Base-by-base conservation (phyloP, 2,113 vertebrate genomes). In the Microcebus tavaratra region DNA sequence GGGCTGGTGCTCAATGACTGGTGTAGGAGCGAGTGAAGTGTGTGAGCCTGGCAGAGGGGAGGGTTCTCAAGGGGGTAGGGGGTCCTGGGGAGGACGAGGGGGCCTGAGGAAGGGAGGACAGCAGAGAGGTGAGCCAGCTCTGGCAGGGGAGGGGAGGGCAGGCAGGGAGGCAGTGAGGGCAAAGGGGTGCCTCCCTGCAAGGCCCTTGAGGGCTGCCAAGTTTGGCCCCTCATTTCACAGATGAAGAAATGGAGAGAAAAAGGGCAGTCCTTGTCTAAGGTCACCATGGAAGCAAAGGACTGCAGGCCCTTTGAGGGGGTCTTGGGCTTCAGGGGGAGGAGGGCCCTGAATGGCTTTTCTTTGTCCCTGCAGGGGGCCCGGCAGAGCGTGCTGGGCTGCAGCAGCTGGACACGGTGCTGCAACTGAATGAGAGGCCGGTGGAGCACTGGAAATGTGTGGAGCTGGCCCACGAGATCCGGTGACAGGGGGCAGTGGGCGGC, bases 391-490 rank as follows among this genome's bases (percentile, higher is more conserved):
- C 99, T 2, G 99, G 99, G 42, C 98, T 99, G 89, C 99, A 99
- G 98, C 99, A 99, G 57, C 98, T 99, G 3, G 99, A 99, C 98
- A 99, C 99, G 0, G 98, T 99, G 88, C 98, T 99, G 94, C 99
- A 99, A 98, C 98, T 99, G 84, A 99, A 99, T 0, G 99, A 99
- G 98, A 99, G 99, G 96, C 99, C 99, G 0, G 99, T 99, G 98
- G 99, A 99, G 91, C 99, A 99, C 95, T 99, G 99, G 99, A 99
- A 99, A 96, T 99, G 99, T 34, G 99, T 99, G 91, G 99, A 99
- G 96, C 98, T 99, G 97, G 99, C 99, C 0, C 99, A 99, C 0
- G 99, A 99, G 95, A 99, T 99, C 97, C 99, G 99, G 99, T 99
- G 96, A 98, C 84, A 18, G 17, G 70, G 65, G 65, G 15, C 17